These are phyloP conservation scores for Drosophila koepferae DNA, from an alignment of 2,888 invertebrate species.

Conservation along the genomic window DNA sequence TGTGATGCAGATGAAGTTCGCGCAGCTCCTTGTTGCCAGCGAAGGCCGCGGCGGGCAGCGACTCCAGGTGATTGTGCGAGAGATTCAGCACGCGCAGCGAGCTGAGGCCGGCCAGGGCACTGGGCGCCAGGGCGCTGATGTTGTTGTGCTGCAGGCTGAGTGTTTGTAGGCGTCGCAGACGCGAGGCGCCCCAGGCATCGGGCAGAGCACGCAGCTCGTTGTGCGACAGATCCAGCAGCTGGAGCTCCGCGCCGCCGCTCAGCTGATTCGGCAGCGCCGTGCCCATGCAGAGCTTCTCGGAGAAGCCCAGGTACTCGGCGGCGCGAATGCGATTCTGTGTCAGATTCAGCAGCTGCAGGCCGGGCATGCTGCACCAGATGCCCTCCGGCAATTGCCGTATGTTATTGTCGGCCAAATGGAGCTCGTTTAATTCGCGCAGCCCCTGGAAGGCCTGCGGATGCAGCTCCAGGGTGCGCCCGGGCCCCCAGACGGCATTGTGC, in stretches of 20 bases:
- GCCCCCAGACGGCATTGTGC: slow-evolving; percentile 92
- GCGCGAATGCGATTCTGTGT: slow-evolving; percentile 93
- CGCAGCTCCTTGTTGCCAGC: slow-evolving; percentile 92
- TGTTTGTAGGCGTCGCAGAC: slow-evolving; percentile 91
- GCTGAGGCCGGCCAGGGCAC: slow-evolving; percentile 91
- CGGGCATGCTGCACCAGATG: slow-evolving; percentile 92
- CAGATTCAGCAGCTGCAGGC: slow-evolving; percentile 93
- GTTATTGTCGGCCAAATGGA: slow-evolving; percentile 94
- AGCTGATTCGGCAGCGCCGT: slow-evolving; percentile 86
- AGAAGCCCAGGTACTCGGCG: slow-evolving; percentile 91
- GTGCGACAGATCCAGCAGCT: slow-evolving; percentile 91
- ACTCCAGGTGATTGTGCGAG: slow-evolving; percentile 93
- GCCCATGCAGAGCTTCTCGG: slow-evolving; percentile 83
- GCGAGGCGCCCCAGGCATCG: slow-evolving; percentile 91
- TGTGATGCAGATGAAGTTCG: slow-evolving; percentile 93
- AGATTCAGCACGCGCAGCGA: slow-evolving; percentile 93
- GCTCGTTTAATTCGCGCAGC: slow-evolving; percentile 91
- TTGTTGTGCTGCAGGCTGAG: slow-evolving; percentile 93
- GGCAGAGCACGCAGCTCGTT: slow-evolving; percentile 91
- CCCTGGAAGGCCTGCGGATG: slow-evolving; percentile 90
- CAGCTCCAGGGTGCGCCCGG: slow-evolving; percentile 91
- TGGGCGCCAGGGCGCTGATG: slow-evolving; percentile 91
- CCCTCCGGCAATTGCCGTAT: slow-evolving; percentile 92
- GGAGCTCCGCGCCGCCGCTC: slow-evolving; percentile 88
- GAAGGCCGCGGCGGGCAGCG: slow-evolving; percentile 93